Base-by-base conservation (phyloP, 2,888 invertebrate species). In the Mellilla xanthometata region DNA sequence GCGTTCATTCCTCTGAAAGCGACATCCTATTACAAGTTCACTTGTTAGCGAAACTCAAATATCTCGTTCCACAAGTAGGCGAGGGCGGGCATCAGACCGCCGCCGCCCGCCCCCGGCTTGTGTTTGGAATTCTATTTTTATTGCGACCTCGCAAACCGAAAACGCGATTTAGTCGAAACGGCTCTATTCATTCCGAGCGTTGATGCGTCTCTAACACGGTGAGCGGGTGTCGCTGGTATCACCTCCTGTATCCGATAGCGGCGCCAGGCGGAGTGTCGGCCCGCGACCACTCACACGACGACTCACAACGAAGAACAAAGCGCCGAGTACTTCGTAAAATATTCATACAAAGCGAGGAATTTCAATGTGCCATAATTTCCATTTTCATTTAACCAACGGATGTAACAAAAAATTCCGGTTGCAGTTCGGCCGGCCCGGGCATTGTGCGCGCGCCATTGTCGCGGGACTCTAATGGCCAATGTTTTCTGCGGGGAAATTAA, bases 321-420 rank as follows among this genome's bases (percentile, higher is more conserved):
- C n/a, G n/a, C n/a, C n/a, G n/a, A 19, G 15, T 6, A 19, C 15
- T 19, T 6, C 15, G 15, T 19, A 19, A 32, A 49, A 32, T 41
- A 46, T 39, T 39, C 39, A 40, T 36, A 39, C 39, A 40, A 48
- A 47, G 32, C 46, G 47, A 36, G 36, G 39, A 30, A 36, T 44
- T 46, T 35, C 50, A 60, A 58, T 56, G 60, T 54, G 55, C 53
- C 49, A 42, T 56, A 59, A 58, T 54, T 55, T 56, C 44, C 55
- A 59, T 55, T 56, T 58, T 55, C 54, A 62, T 58, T 60, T 48
- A 59, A 53, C 48, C 36, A 50, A 36, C 32, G 49, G 42, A 40
- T 46, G 46, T 52, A 50, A 52, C 52, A 53, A 62, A 60, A 46
- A 60, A 48, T 50, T 53, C 47, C 35, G 45, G 49, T 44, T 54